Evolutionary conservation across 2,888 invertebrate species (phyloP).

Genomic region (Drosophila diplacantha): DNA sequence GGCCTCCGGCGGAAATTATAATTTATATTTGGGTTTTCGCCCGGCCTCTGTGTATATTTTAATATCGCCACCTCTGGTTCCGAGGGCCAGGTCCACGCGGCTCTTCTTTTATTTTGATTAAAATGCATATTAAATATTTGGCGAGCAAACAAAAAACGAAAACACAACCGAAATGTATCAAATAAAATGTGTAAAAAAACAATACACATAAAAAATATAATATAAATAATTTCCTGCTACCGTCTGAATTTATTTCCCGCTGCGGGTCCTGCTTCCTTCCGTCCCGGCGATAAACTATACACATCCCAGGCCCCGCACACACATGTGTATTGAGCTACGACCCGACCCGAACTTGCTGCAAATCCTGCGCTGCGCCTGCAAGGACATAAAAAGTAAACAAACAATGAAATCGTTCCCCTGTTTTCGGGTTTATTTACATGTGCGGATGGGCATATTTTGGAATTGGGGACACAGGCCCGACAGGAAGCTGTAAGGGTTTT

Average conservation of each 20-base stretch:
- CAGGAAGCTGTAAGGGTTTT: conserved; percentile 60
- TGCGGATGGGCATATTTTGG: conserved; percentile 24
- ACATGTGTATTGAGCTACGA: conserved; percentile 19
- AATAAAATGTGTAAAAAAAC: conserved; percentile 27
- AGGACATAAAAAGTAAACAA: conserved; percentile 53
- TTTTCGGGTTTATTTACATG: conserved; percentile 58
- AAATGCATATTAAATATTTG: conserved; percentile 67
- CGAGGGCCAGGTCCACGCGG: conserved; percentile 11
- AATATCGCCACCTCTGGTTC: conserved; percentile 35
- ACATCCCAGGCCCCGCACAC: conserved; percentile 5
- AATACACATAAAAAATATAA: conserved; percentile 56
- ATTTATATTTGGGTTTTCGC: conserved; percentile 59
- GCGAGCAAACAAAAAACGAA: conserved; percentile 30
- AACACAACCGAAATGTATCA: conserved; percentile 29
- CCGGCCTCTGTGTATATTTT: conserved; percentile 35
- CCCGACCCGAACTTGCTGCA: conserved; percentile 29
- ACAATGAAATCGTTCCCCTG: conserved; percentile 39
- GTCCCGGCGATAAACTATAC: conserved; percentile 46
- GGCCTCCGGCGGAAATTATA: conserved; percentile 67
- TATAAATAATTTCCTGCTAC: conserved; percentile 70
- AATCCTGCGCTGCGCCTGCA: conserved; percentile 42
- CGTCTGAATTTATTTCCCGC: conserved; percentile 45
- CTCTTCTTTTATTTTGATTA: conserved; percentile 58
- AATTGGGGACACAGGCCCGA: conserved; percentile 46
- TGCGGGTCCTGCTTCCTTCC: conserved; percentile 61